Conservation (phyloP, 2,888 invertebrate species). For the Aquatica leii region DNA sequence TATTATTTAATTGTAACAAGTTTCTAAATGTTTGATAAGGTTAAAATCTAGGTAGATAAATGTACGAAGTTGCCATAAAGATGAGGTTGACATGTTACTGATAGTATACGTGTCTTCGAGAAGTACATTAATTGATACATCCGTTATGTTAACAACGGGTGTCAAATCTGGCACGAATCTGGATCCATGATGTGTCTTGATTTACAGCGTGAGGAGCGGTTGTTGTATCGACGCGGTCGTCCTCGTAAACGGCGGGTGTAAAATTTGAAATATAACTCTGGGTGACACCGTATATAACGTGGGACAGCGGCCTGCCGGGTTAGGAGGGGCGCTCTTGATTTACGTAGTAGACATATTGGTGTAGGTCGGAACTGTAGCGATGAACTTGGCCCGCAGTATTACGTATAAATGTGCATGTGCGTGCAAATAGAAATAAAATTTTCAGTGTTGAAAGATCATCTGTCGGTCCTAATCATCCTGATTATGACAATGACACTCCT, state of each 20-base stretch:
- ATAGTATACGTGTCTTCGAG: constrained; percentile 5
- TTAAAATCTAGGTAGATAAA: no score
- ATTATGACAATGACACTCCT: constrained; percentile 17
- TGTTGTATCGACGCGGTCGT: constrained; percentile 38
- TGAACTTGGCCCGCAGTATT: constrained; percentile 41
- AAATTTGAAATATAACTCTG: constrained; percentile 43
- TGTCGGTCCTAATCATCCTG: constrained; percentile 6
- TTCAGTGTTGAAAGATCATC: constrained; percentile 18
- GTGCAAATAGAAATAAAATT: constrained; percentile 24
- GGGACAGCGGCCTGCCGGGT: constrained; percentile 37
- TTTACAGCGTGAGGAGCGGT: constrained; percentile 35
- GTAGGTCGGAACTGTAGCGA: constrained; percentile 42
- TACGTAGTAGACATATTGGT: constrained; percentile 40
- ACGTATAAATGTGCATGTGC: constrained; percentile 33
- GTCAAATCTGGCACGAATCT: constrained; percentile 36
- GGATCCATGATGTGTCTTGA: constrained; percentile 36
- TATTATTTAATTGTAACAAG: no score
- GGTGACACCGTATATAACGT: constrained; percentile 42
- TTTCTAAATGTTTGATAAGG: no score
- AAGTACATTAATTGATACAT: constrained; percentile 33
- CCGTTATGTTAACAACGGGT: constrained; percentile 35
- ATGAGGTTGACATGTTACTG: no score
- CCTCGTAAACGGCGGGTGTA: constrained; percentile 41
- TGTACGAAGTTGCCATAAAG: no score
- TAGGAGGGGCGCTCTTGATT: constrained; percentile 40